Conservation (phyloP, 2,888 invertebrate species). For the Melanophora roralis region DNA sequence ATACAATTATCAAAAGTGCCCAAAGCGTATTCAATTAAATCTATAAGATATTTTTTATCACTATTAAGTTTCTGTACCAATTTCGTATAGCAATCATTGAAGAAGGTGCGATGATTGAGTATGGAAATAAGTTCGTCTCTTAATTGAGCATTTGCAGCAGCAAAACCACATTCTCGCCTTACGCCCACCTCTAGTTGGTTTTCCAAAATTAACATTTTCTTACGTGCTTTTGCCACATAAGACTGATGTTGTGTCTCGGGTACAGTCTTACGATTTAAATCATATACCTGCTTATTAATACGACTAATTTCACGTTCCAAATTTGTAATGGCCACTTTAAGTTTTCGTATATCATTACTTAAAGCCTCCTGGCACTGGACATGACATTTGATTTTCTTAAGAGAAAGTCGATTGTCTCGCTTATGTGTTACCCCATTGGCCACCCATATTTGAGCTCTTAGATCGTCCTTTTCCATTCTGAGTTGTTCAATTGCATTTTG, state of each 20-base stretch:
- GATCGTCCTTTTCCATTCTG: slow-evolving; percentile 70
- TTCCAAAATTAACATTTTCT: slow-evolving; percentile 71
- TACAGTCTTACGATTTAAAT: slow-evolving; percentile 72
- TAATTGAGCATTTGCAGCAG: slow-evolving; percentile 70
- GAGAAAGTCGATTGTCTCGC: slow-evolving; percentile 65
- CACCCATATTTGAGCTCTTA: slow-evolving; percentile 74
- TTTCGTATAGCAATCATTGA: slow-evolving; percentile 74
- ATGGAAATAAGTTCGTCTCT: slow-evolving; percentile 71
- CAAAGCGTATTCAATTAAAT: slow-evolving; percentile 74
- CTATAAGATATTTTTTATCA: slow-evolving; percentile 75
- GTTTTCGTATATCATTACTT: slow-evolving; percentile 69
- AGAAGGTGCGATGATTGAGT: slow-evolving; percentile 71
- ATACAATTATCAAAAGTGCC: slow-evolving; percentile 74
- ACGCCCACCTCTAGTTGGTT: slow-evolving; percentile 74
- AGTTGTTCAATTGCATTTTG: slow-evolving; percentile 71
- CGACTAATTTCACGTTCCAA: slow-evolving; percentile 72
- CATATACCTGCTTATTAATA: slow-evolving; percentile 71
- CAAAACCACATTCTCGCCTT: slow-evolving; percentile 73
- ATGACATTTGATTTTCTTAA: slow-evolving; percentile 71
- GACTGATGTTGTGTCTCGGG: slow-evolving; percentile 74
- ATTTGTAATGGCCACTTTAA: slow-evolving; percentile 70
- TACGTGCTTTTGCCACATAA: slow-evolving; percentile 68
- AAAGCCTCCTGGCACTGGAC: slow-evolving; percentile 73
- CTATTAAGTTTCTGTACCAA: slow-evolving; percentile 73
- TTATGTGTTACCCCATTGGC: slow-evolving; percentile 71